Base-by-base conservation (phyloP, 1,140 invertebrate genomes). In the Dinoponera quadriceps region DNA sequence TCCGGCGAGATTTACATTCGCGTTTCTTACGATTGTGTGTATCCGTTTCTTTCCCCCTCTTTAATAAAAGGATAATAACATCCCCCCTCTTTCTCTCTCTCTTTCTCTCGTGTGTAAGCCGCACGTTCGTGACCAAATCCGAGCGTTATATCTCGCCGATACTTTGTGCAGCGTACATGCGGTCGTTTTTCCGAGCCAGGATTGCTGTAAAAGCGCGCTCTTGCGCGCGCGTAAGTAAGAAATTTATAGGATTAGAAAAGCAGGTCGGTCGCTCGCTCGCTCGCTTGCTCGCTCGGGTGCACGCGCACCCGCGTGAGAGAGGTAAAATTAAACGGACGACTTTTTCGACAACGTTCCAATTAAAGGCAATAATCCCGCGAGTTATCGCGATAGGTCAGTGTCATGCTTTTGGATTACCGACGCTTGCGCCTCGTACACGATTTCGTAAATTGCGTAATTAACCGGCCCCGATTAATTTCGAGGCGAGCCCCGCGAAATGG, bases 191-290 rank as follows among this genome's bases (percentile, higher is more conserved):
- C 29, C 29, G 20, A 51, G 13, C 27, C 20, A 22, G 7, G 13
- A 29, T 80, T 59, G 63, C 22, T 18, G n/a, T 71, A 80, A 80
- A 80, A 11, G 38, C 38, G 7, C 7, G 33, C 33, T 27, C 14
- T n/a, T n/a, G n/a, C n/a, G n/a, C 2, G 33, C 18, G 22, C 14
- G 20, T n/a, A 48, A 57, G 20, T 5, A 71, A 59, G 65, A 80
- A 69, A 71, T 80, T 69, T 80, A 69, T 69, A 71, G 38, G 65
- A 48, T 80, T 69, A 69, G 75, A 59, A 80, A 80, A 80, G 75
- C 65, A 71, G 75, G 75, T 80, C 75, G 65, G 44, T 51, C 33
- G 51, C 38, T 44, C 38, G 38, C 7, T 44, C 33, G 33, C 33
- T 33, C 33, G 33, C 38, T 44, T 9, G 38, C 7, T 11, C 38